Evolutionary conservation across 2,888 invertebrate genomes (phyloP), one percentile per base, ranked within the genome.

Genomic region (Netelia virgata): DNA sequence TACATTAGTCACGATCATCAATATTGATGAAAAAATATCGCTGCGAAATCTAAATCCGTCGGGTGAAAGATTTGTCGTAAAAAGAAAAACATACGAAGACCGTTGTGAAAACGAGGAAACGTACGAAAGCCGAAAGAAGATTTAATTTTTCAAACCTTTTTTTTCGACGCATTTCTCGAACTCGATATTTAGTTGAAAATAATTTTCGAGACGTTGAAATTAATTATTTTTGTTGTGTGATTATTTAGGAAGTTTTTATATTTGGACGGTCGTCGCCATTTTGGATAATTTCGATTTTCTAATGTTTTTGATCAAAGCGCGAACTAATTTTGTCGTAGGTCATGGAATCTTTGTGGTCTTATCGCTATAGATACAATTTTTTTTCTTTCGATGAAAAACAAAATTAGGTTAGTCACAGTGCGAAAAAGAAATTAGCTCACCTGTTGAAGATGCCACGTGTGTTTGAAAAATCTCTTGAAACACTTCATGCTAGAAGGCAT

Each of bases 401-500:
- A 78, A 61, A 20, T 36, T 0, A 28, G 3, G 20, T 53, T 1
- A 9, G 10, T 36, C 18, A 47, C 10, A 11, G 43, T 41, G 5
- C 11, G 10, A 41, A 18, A 59, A 59, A 69, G 3, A 14, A 16
- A 73, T 41, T n/a, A 16, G 10, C 83, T 89, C 86, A 93, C 93
- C 92, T 93, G 93, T 86, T 93, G 92, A 66, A 89, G 92, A 63
- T 91, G 91, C 93, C 93, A 93, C 69, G 93, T 93, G 78, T 91
- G 92, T 84, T 92, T 92, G 86, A 93, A 93, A 73, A 93, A 91
- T 70, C 86, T 91, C 83, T 92, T 92, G 87, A 92, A 93, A 82
- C 89, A 92, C 89, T 87, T 92, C 91, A 92, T 92, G 53, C 81
- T 89, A 57, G 77, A 70, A 59, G 85, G 84, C 86, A 88, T 88